Conservation (phyloP, 1,140 invertebrate genomes). For the Tetragonula clypearis region DNA sequence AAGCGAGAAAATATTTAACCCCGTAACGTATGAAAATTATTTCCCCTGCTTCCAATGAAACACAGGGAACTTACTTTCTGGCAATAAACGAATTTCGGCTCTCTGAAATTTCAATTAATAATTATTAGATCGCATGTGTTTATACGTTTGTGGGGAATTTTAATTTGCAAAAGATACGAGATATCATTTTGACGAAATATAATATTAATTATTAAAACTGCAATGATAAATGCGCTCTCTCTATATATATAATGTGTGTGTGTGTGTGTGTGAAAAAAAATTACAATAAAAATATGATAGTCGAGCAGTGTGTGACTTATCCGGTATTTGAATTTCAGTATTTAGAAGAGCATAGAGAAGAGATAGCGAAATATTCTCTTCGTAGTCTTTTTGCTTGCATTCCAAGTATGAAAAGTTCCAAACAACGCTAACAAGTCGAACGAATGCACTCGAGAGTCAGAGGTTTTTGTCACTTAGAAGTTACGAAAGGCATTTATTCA, state of each 20-base stretch:
- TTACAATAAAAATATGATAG: background rate
- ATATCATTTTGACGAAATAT: background rate
- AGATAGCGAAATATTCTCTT: too few relatives aligned
- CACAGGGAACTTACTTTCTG: background rate
- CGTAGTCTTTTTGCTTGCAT: background rate
- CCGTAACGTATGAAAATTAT: background rate
- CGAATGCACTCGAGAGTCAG: background rate
- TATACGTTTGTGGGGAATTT: background rate
- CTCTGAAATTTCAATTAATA: background rate
- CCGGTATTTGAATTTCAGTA: too few relatives aligned
- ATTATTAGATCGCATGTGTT: background rate
- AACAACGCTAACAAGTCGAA: slow-evolving; percentile 21
- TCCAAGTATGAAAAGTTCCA: background rate
- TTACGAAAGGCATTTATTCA: slow-evolving; percentile 5
- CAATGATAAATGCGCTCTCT: too few relatives aligned
- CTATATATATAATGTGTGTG: too few relatives aligned
- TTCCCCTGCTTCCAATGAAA: background rate
- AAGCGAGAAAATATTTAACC: background rate
- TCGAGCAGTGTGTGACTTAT: background rate
- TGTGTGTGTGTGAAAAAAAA: background rate
- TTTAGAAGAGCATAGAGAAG: too few relatives aligned
- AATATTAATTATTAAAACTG: background rate
- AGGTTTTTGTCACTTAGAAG: slow-evolving; percentile 12
- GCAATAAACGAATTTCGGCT: background rate
- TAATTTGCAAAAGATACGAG: background rate